Conservation (phyloP, 2,113 vertebrate genomes). For the Ranitomeya imitator region DNA sequence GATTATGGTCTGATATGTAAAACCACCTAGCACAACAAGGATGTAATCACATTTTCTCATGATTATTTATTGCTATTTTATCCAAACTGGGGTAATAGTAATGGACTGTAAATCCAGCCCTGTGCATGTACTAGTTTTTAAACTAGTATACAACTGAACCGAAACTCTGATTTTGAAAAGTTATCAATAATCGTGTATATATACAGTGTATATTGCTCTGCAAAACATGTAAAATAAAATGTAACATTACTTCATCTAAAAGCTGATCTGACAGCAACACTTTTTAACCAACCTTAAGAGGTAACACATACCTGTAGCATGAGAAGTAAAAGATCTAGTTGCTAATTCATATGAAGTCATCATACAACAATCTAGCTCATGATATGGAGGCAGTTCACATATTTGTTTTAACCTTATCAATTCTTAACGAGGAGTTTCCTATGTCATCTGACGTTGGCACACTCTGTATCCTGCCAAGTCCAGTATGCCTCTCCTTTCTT, state of each 20-base stretch:
- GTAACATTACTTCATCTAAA: neutral
- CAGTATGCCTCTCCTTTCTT: constrained; percentile 20
- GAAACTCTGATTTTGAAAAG: no score
- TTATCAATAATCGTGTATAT: no score
- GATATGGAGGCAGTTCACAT: constrained; percentile 14
- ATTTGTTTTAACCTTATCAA: constrained; percentile 37
- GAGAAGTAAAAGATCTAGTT: neutral
- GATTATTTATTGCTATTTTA: no score
- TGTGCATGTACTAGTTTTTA: no score
- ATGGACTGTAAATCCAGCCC: no score
- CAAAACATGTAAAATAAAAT: neutral
- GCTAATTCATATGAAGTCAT: constrained; percentile 7
- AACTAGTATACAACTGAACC: no score
- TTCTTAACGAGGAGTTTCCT: constrained; percentile 25
- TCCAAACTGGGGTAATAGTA: no score
- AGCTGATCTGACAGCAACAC: neutral
- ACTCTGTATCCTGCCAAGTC: constrained; percentile 4
- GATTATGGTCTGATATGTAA: no score
- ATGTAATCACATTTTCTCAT: no score
- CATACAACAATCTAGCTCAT: constrained; percentile 11
- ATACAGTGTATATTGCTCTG: no score
- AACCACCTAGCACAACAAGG: no score
- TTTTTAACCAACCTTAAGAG: neutral
- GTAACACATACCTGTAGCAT: neutral
- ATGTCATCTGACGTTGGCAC: constrained; percentile 26